Evolutionary conservation across 2,113 vertebrate genomes (phyloP).

Genomic region (Tapirus terrestris): DNA sequence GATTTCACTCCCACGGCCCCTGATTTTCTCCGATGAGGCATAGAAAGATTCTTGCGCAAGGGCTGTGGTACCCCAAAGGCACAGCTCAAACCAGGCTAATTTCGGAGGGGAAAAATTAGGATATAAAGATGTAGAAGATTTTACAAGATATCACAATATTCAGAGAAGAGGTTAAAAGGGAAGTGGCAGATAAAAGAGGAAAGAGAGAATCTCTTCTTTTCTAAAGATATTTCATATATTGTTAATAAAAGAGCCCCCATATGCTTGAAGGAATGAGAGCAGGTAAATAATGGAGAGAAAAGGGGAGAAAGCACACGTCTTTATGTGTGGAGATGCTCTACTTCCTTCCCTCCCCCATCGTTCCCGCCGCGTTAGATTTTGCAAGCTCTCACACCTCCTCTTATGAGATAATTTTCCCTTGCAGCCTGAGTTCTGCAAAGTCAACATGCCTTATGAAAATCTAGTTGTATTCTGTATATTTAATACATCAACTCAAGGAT

Average conservation of each 20-base stretch:
- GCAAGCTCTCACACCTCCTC: background rate
- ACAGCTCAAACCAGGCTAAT: background rate
- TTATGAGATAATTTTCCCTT: constrained; percentile 74
- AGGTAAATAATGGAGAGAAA: background rate
- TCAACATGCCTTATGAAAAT: constrained; percentile 87
- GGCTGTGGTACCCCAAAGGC: no score
- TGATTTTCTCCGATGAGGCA: background rate
- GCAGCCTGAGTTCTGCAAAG: constrained; percentile 85
- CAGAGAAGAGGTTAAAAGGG: background rate
- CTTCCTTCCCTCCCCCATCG: background rate
- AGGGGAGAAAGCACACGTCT: background rate
- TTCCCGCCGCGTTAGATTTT: background rate
- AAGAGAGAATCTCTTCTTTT: background rate
- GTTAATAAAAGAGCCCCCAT: background rate
- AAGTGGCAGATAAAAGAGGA: background rate
- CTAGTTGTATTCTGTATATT: constrained; percentile 87
- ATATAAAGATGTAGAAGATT: background rate
- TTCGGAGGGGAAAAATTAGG: background rate
- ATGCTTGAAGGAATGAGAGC: background rate
- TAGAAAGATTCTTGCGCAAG: background rate
- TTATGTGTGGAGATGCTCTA: background rate
- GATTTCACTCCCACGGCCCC: background rate
- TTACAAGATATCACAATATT: background rate
- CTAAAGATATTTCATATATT: background rate
- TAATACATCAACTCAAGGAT: constrained; percentile 89